Conservation (phyloP, 2,113 vertebrate genomes). For the Macquaria australasica region DNA sequence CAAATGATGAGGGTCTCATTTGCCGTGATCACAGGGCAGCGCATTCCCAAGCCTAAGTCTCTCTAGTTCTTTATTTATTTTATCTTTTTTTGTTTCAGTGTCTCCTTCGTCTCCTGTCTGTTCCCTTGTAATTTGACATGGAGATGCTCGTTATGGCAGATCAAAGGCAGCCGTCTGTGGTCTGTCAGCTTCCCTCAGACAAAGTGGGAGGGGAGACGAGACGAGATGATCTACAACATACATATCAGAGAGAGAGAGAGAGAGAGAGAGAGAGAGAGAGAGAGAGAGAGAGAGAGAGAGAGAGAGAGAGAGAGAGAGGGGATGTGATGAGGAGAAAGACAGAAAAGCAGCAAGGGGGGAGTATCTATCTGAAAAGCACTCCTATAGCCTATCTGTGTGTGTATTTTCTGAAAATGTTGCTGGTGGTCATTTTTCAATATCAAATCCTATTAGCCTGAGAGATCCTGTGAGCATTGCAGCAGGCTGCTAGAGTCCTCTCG, state of each 20-base stretch:
- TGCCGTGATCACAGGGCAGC: slow-evolving; percentile 82
- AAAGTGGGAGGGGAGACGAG: slow-evolving; percentile 68
- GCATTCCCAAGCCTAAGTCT: slow-evolving; percentile 28
- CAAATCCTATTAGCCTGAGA: slow-evolving; percentile 87
- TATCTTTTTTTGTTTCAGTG: slow-evolving; percentile 49
- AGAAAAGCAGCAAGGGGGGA: slow-evolving; percentile 16
- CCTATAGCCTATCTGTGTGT: slow-evolving; percentile 41
- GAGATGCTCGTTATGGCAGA: slow-evolving; percentile 85
- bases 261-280: too few species aligned
- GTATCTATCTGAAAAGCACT: slow-evolving; percentile 68
- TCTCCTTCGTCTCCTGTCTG: slow-evolving; percentile 58
- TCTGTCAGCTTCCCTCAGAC: slow-evolving; percentile 79
- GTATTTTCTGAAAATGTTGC: slow-evolving; percentile 69
- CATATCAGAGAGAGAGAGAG: slow-evolving; percentile 39
- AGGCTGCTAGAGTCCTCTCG: slow-evolving; percentile 83
- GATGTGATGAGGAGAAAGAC: slow-evolving; percentile 22
- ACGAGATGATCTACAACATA: slow-evolving; percentile 58
- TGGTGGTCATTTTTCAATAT: slow-evolving; percentile 85
- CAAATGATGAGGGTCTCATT: slow-evolving; percentile 82
- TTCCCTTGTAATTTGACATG: slow-evolving; percentile 82
- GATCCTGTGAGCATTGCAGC: slow-evolving; percentile 73
- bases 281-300: too few species aligned
- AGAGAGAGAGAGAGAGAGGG: neutral
- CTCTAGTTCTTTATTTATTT: slow-evolving; percentile 61
- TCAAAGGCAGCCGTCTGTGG: slow-evolving; percentile 80